phyloP scores from a whole-genome alignment of 1,140 invertebrate species.

The Drosophila parvula region DNA sequence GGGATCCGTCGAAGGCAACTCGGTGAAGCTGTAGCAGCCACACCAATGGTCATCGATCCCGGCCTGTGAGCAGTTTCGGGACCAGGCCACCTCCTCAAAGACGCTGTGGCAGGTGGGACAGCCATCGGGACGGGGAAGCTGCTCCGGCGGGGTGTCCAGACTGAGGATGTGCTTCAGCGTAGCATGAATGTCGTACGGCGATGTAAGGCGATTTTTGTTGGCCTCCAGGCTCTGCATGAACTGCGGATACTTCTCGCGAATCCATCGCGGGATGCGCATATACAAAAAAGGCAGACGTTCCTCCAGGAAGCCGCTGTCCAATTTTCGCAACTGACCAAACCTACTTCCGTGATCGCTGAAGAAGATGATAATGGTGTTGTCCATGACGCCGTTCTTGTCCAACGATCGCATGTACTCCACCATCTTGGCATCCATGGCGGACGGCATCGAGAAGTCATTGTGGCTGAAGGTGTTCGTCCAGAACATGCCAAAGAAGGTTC shows the following conservation, averaged over 20 bases:
- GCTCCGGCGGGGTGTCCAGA: conserved; percentile 60
- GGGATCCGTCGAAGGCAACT: conserved; percentile 73
- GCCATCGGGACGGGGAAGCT: conserved; percentile 38
- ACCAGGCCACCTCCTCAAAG: conserved; percentile 86
- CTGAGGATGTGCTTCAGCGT: conserved; percentile 85
- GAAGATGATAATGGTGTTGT: conserved; percentile 90
- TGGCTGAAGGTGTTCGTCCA: conserved; percentile 92
- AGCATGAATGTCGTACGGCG: conserved; percentile 93
- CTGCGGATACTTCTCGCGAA: conserved; percentile 87
- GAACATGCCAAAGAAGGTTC: conserved; percentile 89
- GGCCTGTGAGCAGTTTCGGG: conserved; percentile 89
- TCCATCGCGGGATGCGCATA: conserved; percentile 90
- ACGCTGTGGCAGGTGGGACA: conserved; percentile 89
- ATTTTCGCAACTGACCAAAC: conserved; percentile 90
- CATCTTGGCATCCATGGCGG: conserved; percentile 87
- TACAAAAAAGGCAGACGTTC: conserved; percentile 94
- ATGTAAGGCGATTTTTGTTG: conserved; percentile 90
- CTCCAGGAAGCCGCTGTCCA: conserved; percentile 91
- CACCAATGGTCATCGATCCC: conserved; percentile 91
- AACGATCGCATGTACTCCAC: conserved; percentile 86
- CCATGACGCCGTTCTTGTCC: conserved; percentile 86
- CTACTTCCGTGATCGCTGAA: conserved; percentile 97
- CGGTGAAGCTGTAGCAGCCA: conserved; percentile 86
- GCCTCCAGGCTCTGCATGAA: conserved; percentile 87
- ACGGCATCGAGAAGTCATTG: conserved; percentile 89